Base-by-base conservation (phyloP, 1,140 invertebrate species). In the Eriosoma lanigerum region DNA sequence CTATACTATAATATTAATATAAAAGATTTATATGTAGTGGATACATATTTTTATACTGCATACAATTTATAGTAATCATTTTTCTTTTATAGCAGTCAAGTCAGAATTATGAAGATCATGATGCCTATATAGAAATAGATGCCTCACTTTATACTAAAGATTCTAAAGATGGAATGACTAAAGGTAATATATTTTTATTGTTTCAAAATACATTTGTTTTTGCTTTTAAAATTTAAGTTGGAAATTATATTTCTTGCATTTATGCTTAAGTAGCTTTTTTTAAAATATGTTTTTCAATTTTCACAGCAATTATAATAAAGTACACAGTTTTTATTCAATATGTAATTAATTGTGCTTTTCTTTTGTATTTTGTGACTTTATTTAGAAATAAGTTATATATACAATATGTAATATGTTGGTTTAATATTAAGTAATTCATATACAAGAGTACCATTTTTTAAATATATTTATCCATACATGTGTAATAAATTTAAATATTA, bases 311-410 rank as follows among this genome's bases (percentile, higher is more conserved):
- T 24, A 24, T 17, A 70, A 38, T 13, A 38, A 76, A 56, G 56
- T 44, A 44, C n/a, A 76, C 66, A 48, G 21, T 68, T 56, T 54
- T 58, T 38, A 58, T 76, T 44, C 6, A 44, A 38, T 10, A 24
- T 58, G 15, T 76, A 76, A 76, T 76, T 76, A 76, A 76, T 76
- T 76, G 72, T 76, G 72, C 72, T 76, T 76, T 76, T 76, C 50
- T 76, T 76, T 76, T 76, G 52, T 76, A 29, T 17, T 76, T 29
- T 56, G 15, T 76, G 21, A 48, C 17, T 56, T 12, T 29, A 38
- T 46, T 44, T 26, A 29, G 19, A 24, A 76, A 44, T 48, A 76
- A 24, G 32, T 38, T 4, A 38, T 38, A 38, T 52, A 52, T n/a
- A 52, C 24, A 68, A 13, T 46, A n/a, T 68, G 44, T 48, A 68